A percentile compares a stretch with the other conserved stretches of the same genome.
phyloP scores from a whole-genome alignment of 2,113 vertebrate species.

The Xenopus borealis region DNA sequence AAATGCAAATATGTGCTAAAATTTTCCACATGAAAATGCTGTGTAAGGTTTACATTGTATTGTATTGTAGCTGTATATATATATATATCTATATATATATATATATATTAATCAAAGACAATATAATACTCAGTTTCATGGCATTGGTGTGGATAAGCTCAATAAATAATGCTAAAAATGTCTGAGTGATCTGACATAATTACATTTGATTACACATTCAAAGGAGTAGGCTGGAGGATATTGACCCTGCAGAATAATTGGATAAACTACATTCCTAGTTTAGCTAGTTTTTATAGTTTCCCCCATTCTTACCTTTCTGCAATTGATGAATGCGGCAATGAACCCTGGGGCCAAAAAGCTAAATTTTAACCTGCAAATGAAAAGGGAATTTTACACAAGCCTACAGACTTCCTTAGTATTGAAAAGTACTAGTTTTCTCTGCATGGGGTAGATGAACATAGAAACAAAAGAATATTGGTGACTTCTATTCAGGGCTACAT shows the following conservation, averaged over 20 bases:
- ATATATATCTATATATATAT: no score
- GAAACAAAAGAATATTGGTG: constrained; percentile 54
- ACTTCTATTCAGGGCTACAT: not conserved
- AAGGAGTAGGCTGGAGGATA: not conserved
- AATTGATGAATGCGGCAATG: constrained; percentile 11
- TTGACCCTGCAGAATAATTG: not conserved
- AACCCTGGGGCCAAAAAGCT: constrained; percentile 51
- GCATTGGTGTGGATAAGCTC: no score
- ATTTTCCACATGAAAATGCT: no score
- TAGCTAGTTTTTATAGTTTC: not conserved
- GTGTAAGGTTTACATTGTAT: no score
- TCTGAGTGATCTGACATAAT: not conserved
- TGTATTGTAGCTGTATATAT: no score
- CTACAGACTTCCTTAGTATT: constrained; percentile 76
- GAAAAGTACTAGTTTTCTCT: constrained; percentile 74
- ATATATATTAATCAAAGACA: no score
- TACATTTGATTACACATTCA: not conserved
- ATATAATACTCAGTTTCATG: no score
- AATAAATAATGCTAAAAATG: no score
- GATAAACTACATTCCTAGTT: not conserved
- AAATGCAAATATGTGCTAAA: no score
- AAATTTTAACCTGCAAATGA: constrained; percentile 72
- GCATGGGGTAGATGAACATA: constrained; percentile 66
- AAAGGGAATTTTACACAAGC: constrained; percentile 70
- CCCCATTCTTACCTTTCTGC: not conserved